phyloP scores from a whole-genome alignment of 1,140 invertebrate genomes.

The Pinna nobilis region DNA sequence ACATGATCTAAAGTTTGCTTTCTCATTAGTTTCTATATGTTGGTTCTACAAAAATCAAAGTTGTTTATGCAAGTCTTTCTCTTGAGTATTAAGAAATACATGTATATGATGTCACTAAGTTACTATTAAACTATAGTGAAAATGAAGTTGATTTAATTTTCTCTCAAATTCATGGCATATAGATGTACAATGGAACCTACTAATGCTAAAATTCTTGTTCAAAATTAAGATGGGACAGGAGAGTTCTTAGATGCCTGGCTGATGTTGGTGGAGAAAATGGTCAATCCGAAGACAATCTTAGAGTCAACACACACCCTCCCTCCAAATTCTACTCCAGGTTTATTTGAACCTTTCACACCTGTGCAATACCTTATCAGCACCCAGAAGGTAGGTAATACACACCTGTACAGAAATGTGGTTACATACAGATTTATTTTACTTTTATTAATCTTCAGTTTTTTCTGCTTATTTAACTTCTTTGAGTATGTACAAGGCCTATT shows the following conservation, averaged over 20 bases:
- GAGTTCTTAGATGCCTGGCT: constrained; percentile 93
- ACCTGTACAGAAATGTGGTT: no score
- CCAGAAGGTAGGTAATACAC: constrained; percentile 80
- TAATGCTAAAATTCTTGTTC: neutral
- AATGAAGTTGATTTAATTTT: neutral
- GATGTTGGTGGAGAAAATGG: constrained; percentile 90
- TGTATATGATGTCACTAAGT: neutral
- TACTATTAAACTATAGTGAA: neutral
- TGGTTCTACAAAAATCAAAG: neutral
- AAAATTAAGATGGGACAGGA: constrained; percentile 66
- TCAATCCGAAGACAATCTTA: constrained; percentile 88
- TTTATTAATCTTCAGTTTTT: no score
- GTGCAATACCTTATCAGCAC: constrained; percentile 86
- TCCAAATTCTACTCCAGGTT: constrained; percentile 76
- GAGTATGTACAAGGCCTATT: no score
- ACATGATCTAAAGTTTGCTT: no score
- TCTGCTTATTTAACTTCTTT: no score
- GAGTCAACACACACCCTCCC: constrained; percentile 87
- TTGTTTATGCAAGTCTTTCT: neutral
- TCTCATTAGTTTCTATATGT: no score
- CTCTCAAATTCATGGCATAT: neutral
- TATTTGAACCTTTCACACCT: constrained; percentile 81
- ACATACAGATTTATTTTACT: neutral
- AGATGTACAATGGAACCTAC: neutral
- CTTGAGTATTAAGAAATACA: no score